Evolutionary conservation across 2,888 invertebrate genomes (phyloP), one percentile per base, ranked within the genome.

Genomic region (Pilophorus perplexus): DNA sequence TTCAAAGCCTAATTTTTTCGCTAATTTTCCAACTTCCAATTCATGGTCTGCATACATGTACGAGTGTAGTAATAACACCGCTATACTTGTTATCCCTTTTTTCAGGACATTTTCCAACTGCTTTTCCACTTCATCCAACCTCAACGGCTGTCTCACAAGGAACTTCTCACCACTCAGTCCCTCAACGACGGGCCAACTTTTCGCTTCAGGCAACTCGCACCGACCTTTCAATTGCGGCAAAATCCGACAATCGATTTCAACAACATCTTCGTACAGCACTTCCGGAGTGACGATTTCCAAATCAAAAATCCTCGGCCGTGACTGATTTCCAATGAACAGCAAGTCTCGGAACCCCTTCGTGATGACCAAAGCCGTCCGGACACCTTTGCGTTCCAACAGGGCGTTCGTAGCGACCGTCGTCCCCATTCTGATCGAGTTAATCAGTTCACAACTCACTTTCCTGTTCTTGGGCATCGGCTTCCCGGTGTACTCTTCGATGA

Each of bases 361-460:
- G 50, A 96, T 92, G 5, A 95, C 81, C 5, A 99, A 82, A 0
- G 94, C 98, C 81, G 95, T 93, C 70, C 84, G 84, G 75, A 97
- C 94, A 0, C 99, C 99, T 77, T 97, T 97, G 60, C 98, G 82
- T 77, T 99, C 99, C 12, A 99, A 79, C 22, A 99, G 79, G 0
- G 99, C 98, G 78, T 99, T 99, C 0, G 99, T 99, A 0, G 98
- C 99, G 0, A 99, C 98, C 0, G 99, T 99, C 0, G 99, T 99
- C 1, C 99, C 99, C 98, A 99, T 99, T 55, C 99, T 83, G 64
- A 99, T 94, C 84, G 95, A 98, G 52, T 88, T 89, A 74, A 99
- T 95, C 18, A 84, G 78, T 0, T 85, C 82, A 0, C 88, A 86
- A 75, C 93, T 88, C 0, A 97, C 85, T 71, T 85, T 83, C 0